A percentile compares a stretch with the other conserved stretches of the same genome.
Conservation (phyloP, 2,797 vertebrate species). For the Xenentodon cancila region DNA sequence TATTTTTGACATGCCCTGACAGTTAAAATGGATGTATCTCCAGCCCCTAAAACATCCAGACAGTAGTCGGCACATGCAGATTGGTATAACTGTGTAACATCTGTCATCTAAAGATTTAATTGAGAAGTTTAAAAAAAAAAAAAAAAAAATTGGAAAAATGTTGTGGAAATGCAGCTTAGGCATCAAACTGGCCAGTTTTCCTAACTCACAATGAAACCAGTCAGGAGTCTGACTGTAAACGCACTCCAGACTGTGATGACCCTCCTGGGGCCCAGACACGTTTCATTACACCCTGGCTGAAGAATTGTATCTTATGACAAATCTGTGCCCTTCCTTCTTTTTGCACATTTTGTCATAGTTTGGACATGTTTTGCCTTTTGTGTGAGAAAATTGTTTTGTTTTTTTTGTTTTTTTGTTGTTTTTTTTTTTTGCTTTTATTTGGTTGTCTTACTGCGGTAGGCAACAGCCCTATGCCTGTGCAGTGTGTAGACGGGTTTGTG, state of each 20-base stretch:
- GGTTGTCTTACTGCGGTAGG: conserved; percentile 34
- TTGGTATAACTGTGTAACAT: no score
- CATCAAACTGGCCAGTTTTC: conserved; percentile 2
- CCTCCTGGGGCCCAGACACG: neutral
- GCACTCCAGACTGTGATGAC: neutral
- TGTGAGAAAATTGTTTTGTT: conserved; percentile 32
- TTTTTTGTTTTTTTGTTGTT: neutral
- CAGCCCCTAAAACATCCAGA: neutral
- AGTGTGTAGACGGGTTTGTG: conserved; percentile 68
- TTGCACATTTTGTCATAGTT: conserved; percentile 61
- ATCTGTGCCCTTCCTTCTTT: conserved; percentile 34
- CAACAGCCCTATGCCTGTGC: conserved; percentile 44
- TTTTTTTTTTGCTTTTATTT: conserved; percentile 11
- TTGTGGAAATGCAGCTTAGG: neutral
- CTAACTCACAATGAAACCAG: conserved; percentile 1
- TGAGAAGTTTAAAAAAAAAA: no score
- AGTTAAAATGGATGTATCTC: neutral
- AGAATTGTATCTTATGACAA: conserved; percentile 13
- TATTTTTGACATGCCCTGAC: neutral
- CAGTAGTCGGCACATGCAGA: neutral
- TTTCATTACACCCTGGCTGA: conserved; percentile 8
- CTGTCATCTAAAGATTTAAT: no score
- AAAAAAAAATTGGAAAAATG: neutral
- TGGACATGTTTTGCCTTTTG: conserved; percentile 40
- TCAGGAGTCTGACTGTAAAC: conserved; percentile 9